Conservation (phyloP, 2,888 invertebrate genomes). For the Drosophila rubida region DNA sequence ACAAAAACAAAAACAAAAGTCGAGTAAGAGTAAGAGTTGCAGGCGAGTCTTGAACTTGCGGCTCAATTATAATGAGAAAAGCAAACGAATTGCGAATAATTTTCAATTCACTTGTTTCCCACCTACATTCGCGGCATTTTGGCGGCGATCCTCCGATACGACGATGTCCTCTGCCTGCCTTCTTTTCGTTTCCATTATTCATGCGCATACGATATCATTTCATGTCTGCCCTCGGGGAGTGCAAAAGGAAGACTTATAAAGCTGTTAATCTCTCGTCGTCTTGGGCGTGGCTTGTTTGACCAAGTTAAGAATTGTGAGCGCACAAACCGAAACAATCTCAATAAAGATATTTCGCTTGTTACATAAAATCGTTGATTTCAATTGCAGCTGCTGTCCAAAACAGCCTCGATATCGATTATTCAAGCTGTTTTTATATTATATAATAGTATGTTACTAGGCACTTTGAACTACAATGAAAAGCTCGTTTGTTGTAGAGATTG, state of each 20-base stretch:
- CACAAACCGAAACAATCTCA: neutral
- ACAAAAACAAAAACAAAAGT: neutral
- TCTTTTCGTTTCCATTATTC: conserved; percentile 67
- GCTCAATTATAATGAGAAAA: conserved; percentile 82
- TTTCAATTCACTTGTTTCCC: conserved; percentile 82
- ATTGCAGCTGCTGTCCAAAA: neutral
- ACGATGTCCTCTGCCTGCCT: neutral
- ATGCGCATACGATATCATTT: conserved; percentile 31
- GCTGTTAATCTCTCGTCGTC: conserved; percentile 54
- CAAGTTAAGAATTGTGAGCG: conserved; percentile 1
- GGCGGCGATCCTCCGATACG: conserved; percentile 66
- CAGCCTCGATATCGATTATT: too few species aligned
- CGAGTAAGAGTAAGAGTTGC: conserved; percentile 22
- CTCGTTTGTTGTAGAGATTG: too few species aligned
- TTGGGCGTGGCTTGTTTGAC: conserved; percentile 51
- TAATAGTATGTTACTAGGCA: too few species aligned
- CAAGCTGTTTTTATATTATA: too few species aligned
- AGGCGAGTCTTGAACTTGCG: too few species aligned
- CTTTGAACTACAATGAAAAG: too few species aligned
- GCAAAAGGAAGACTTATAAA: conserved; percentile 52
- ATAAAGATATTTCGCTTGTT: neutral
- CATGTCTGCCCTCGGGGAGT: conserved; percentile 20
- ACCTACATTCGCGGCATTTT: conserved; percentile 69
- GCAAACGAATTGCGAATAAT: conserved; percentile 83
- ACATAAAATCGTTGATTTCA: neutral